phyloP scores from a whole-genome alignment of 2,113 vertebrate species.

The Channa maculata region DNA sequence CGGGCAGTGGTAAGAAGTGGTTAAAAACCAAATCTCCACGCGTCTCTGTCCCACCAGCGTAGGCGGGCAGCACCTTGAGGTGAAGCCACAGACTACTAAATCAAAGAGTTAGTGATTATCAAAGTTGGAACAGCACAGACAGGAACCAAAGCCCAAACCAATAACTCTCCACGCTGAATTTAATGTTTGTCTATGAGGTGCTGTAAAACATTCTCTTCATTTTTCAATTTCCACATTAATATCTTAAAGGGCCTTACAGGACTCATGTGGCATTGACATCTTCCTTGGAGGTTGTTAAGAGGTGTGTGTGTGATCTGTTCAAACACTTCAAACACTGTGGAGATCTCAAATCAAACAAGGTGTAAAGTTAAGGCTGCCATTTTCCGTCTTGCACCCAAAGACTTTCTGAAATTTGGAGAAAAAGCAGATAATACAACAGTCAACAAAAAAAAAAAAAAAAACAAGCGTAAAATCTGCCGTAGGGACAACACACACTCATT shows the following conservation, averaged over 20 bases:
- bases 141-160: slow-evolving; percentile 56
- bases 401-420: slow-evolving; percentile 13
- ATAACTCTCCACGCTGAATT: slow-evolving; percentile 57
- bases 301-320: slow-evolving; percentile 3
- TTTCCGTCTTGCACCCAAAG: neutral
- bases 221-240: slow-evolving; percentile 55
- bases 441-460: slow-evolving; percentile 57
- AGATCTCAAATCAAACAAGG: slow-evolving; percentile 13
- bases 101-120: slow-evolving; percentile 34
- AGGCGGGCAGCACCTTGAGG: neutral
- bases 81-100: slow-evolving; percentile 27
- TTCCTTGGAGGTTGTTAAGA: slow-evolving; percentile 15
- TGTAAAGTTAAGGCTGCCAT: neutral
- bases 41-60: slow-evolving; percentile 11
- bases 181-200: slow-evolving; percentile 49
- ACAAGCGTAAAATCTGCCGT: slow-evolving; percentile 39
- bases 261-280: slow-evolving; percentile 10
- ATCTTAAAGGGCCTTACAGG: slow-evolving; percentile 46
- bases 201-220: slow-evolving; percentile 42
- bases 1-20: slow-evolving; percentile 1
- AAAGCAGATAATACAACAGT: slow-evolving; percentile 39
- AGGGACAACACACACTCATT: slow-evolving; percentile 37
- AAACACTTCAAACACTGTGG: neutral
- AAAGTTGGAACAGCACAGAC: slow-evolving; percentile 22
- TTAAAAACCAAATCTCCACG: slow-evolving; percentile 22